phyloP scores from a whole-genome alignment of 2,888 invertebrate species.

The Candidula unifasciata region DNA sequence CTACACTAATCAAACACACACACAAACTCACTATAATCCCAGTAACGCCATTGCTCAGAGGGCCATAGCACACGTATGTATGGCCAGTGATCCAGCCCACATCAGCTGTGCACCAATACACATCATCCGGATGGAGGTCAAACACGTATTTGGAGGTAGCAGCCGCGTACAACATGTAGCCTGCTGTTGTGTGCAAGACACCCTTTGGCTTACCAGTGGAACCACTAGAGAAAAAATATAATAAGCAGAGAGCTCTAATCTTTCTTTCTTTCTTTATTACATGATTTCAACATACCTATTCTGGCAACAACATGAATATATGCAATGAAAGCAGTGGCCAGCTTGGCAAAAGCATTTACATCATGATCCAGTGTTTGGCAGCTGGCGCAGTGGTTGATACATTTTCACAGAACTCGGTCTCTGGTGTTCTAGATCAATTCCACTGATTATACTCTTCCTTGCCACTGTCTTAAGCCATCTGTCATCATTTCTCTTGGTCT shows the following conservation, averaged over 20 bases:
- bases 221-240: constrained; percentile 80
- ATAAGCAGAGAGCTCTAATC: background rate
- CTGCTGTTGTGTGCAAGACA: constrained; percentile 95
- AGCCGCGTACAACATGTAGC: constrained; percentile 94
- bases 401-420: too few species aligned
- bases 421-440: too few species aligned
- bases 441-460: too few species aligned
- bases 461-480: too few species aligned
- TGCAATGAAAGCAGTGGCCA: too few species aligned
- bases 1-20: background rate
- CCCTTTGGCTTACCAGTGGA: constrained; percentile 99
- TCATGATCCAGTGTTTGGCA: too few species aligned
- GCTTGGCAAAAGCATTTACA: too few species aligned
- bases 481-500: too few species aligned
- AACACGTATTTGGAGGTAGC: constrained; percentile 96
- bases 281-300: background rate
- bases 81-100: constrained; percentile 85
- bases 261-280: background rate
- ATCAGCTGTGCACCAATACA: constrained; percentile 79
- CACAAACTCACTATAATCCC: constrained; percentile 88
- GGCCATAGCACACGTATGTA: constrained; percentile 88
- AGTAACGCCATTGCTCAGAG: constrained; percentile 94
- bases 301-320: background rate
- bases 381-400: too few species aligned
- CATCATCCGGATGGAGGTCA: constrained; percentile 81